Evolutionary conservation across 2,797 vertebrate species (phyloP).

Genomic region (Halcyon leucocephala): DNA sequence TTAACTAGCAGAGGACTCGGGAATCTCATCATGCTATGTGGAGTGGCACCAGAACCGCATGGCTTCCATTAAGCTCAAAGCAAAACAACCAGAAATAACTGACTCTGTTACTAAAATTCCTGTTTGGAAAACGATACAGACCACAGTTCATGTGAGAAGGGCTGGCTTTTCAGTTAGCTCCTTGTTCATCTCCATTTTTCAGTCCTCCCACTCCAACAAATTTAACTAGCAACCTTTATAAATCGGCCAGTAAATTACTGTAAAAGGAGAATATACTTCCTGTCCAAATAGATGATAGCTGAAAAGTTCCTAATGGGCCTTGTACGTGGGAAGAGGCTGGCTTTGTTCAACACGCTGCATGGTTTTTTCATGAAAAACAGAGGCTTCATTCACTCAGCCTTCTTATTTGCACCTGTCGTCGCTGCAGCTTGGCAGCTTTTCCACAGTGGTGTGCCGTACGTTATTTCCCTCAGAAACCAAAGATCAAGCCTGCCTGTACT

Average conservation of each 20-base stretch:
- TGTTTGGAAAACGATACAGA: background rate
- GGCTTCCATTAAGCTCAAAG: background rate
- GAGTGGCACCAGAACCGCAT: background rate
- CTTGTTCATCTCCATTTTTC: conserved; percentile 10
- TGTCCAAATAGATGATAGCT: conserved; percentile 37
- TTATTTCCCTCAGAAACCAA: background rate
- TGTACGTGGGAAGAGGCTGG: conserved; percentile 13
- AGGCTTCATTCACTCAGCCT: conserved; percentile 18
- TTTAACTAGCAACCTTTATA: conserved; percentile 46
- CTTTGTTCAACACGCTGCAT: conserved; percentile 4
- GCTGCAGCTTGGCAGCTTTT: conserved; percentile 9
- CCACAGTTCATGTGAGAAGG: background rate
- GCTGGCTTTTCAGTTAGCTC: conserved; percentile 37
- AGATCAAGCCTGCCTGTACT: background rate
- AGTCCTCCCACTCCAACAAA: conserved; percentile 33
- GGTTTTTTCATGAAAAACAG: background rate
- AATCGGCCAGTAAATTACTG: conserved; percentile 28
- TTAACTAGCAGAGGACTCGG: conserved; percentile 3
- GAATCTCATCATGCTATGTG: background rate
- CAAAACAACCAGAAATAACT: background rate
- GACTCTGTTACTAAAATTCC: background rate
- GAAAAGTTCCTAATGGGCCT: conserved; percentile 27
- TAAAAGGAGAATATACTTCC: conserved; percentile 61
- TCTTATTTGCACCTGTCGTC: background rate
- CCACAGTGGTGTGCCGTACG: background rate